These are phyloP conservation scores for Drosophila lini DNA, from an alignment of 1,140 invertebrate genomes.

Conservation along the genomic window DNA sequence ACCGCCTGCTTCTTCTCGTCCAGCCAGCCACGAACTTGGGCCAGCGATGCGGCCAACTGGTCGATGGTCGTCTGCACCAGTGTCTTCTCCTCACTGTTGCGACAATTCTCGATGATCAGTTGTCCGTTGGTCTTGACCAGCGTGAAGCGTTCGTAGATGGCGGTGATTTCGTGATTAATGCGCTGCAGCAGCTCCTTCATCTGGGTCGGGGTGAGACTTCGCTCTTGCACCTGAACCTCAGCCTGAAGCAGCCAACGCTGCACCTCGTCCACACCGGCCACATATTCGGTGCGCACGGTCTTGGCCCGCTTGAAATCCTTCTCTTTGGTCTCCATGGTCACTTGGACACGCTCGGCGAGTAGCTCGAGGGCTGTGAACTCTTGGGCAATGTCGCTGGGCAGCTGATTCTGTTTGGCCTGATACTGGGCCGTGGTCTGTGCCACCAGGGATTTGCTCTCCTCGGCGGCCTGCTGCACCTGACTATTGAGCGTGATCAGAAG, in stretches of 20 bases:
- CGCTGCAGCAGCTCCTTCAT: constrained; percentile 91
- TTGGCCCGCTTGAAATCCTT: constrained; percentile 93
- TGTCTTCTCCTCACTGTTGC: constrained; percentile 91
- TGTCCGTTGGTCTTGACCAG: constrained; percentile 91
- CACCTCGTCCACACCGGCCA: constrained; percentile 91
- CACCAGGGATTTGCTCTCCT: constrained; percentile 87
- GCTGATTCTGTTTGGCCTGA: constrained; percentile 87
- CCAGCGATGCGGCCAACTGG: constrained; percentile 89
- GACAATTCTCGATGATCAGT: constrained; percentile 91
- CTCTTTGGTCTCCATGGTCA: constrained; percentile 93
- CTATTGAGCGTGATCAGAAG: constrained; percentile 85
- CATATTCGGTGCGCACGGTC: constrained; percentile 92
- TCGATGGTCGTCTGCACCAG: constrained; percentile 90
- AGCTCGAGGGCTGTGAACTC: constrained; percentile 91
- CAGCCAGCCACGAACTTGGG: constrained; percentile 90
- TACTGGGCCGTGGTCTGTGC: constrained; percentile 89
- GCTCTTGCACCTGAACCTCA: constrained; percentile 92
- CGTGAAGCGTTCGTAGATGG: constrained; percentile 91
- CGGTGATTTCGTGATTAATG: constrained; percentile 90
- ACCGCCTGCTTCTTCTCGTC: constrained; percentile 93
- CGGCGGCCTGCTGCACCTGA: constrained; percentile 85
- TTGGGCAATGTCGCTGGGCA: constrained; percentile 91
- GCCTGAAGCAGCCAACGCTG: constrained; percentile 93
- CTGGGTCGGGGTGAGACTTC: constrained; percentile 90
- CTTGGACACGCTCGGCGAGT: constrained; percentile 90